Conservation (phyloP, 2,888 invertebrate species). For the Cephus pygmeus region DNA sequence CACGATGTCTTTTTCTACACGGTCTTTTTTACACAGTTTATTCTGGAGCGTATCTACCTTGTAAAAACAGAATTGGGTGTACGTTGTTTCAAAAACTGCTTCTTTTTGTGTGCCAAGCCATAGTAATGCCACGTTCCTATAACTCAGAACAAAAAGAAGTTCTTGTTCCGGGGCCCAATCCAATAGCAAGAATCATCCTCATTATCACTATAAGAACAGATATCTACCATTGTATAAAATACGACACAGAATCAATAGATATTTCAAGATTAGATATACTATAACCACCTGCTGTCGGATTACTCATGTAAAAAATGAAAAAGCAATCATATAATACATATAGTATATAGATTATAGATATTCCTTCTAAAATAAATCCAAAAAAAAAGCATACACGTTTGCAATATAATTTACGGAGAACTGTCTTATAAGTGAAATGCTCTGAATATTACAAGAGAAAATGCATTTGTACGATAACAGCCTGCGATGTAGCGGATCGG, state of each 20-base stretch:
- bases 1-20: no score
- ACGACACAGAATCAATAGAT: no score
- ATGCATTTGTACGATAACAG: not conserved
- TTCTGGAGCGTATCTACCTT: no score
- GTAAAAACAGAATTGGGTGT: no score
- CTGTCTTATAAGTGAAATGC: not conserved
- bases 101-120: not conserved
- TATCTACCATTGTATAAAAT: not conserved
- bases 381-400: no score
- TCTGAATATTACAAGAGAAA: not conserved
- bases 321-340: no score
- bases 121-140: not conserved
- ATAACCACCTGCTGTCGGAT: no score
- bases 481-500: not conserved
- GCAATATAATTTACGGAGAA: not conserved
- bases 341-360: no score
- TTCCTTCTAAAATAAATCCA: no score
- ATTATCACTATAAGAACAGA: not conserved
- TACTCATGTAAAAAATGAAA: no score
- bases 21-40: no score
- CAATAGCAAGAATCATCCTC: not conserved
- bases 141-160: not conserved
- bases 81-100: not conserved
- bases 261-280: no score
- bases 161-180: not conserved